Evolutionary conservation across 2,113 vertebrate species (phyloP), one percentile per base, ranked within the genome.

Genomic region (Microtus richardsoni): DNA sequence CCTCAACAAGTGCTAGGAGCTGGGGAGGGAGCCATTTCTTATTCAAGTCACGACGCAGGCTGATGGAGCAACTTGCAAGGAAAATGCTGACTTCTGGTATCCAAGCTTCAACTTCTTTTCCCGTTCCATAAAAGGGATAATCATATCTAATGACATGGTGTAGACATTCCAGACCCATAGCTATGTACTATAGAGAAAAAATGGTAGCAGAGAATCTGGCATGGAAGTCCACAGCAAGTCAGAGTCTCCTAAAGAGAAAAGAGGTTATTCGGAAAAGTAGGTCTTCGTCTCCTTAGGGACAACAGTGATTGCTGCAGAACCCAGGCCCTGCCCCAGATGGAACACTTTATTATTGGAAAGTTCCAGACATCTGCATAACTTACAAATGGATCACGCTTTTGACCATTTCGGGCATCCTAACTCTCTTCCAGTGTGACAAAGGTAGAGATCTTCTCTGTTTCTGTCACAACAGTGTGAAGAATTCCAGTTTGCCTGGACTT

Each of bases 281-380:
- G 60, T 22, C 77, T 95, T 84, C 85, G 36, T 80, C 90, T 97
- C 70, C 58, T 88, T 36, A 85, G 66, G 86, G 88, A 94, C 95
- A 66, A 91, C n/a, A 30, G n/a, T 0, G 33, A 36, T 77, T 91
- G 64, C 28, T 49, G 28, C 7, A 89, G 92, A 93, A 79, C 60
- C 49, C 36, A 54, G 7, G 19, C 75, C 28, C 62, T 62, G 80
- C 11, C 52, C 44, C n/a, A 73, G 77, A 78, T 58, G 17, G 73
- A 84, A 79, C 21, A 91, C 17, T 78, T 88, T 44, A 47, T 91
- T 66, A 75, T 84, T 89, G 54, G 74, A 84, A 94, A 75, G 58
- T 64, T 74, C 79, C 64, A 92, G 68, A 79, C 22, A 26, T 26
- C 68, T 66, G 7, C 19, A 44, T 44, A 70, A 68, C 47, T 28